These are phyloP conservation scores for Clusia tigrina DNA, from an alignment of 2,888 invertebrate species.

Conservation along the genomic window DNA sequence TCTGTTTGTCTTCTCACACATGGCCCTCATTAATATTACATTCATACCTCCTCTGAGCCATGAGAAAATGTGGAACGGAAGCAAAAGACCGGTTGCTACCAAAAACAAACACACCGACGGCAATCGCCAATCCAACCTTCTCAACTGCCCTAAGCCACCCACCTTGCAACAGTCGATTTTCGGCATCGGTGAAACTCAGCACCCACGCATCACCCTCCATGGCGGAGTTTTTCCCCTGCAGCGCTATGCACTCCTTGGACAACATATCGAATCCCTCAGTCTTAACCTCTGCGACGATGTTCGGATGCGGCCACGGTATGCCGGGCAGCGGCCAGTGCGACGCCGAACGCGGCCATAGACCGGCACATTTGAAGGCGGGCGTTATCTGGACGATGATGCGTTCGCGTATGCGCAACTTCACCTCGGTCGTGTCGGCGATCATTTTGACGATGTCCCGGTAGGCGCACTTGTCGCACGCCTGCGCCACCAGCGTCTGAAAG, in stretches of 20 bases:
- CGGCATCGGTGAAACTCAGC: conserved; percentile 89
- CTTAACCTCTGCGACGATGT: conserved; percentile 91
- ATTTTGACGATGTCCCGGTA: conserved; percentile 94
- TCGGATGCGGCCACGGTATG: conserved; percentile 93
- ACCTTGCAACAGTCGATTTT: conserved; percentile 86
- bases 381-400: conserved; percentile 94
- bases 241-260: conserved; percentile 85
- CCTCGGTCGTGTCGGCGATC: conserved; percentile 95
- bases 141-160: conserved; percentile 29
- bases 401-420: conserved; percentile 88
- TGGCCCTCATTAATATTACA: too few species aligned
- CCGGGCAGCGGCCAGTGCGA: conserved; percentile 94
- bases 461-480: conserved; percentile 92
- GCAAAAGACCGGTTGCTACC: too few species aligned
- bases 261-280: conserved; percentile 94
- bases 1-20: too few species aligned
- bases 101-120: too few species aligned
- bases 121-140: conserved; percentile 1
- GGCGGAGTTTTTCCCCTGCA: conserved; percentile 85
- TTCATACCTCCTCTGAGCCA: too few species aligned
- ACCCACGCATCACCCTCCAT: conserved; percentile 99
- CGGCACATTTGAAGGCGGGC: conserved; percentile 93
- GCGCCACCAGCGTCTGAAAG: conserved; percentile 89
- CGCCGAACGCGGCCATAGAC: conserved; percentile 93
- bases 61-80: too few species aligned